These are phyloP conservation scores for Ciona savignyi DNA, from an alignment of 23 tunicate species.

Conservation along the genomic window DNA sequence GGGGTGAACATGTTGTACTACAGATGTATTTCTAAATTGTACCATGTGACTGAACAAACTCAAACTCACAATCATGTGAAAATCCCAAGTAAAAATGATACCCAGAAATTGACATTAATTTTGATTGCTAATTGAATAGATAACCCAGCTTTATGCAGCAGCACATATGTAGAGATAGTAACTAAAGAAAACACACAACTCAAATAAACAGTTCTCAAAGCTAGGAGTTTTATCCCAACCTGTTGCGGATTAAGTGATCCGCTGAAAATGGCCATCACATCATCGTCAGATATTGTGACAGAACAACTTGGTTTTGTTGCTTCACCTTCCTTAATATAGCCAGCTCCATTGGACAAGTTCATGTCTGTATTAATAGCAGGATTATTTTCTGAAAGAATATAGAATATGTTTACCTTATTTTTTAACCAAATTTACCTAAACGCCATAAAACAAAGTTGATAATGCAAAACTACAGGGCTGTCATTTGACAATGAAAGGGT, in stretches of 20 bases:
- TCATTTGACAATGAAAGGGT: too few species aligned
- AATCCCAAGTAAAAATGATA: too few species aligned
- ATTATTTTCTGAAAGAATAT: background rate
- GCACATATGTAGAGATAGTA: too few species aligned
- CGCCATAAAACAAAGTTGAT: background rate
- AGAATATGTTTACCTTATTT: background rate
- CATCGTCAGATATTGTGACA: conserved; percentile 54
- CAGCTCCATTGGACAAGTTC: conserved; percentile 54
- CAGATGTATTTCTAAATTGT: too few species aligned
- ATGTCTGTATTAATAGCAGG: conserved; percentile 16
- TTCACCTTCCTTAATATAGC: conserved; percentile 17
- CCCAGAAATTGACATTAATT: too few species aligned
- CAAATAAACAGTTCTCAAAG: too few species aligned
- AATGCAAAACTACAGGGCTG: conserved; percentile 48
- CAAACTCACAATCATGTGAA: too few species aligned
- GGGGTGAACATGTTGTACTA: too few species aligned
- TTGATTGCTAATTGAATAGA: too few species aligned
- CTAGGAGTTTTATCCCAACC: conserved; percentile 23
- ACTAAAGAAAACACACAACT: too few species aligned
- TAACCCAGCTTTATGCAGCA: too few species aligned
- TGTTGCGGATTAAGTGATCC: conserved; percentile 63
- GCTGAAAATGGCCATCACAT: conserved; percentile 34
- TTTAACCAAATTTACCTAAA: background rate
- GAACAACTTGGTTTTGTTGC: conserved; percentile 36
- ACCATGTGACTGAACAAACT: too few species aligned